Evolutionary conservation across 2,888 invertebrate species (phyloP), one percentile per base, ranked within the genome.

Genomic region (Bellardia pandia): DNA sequence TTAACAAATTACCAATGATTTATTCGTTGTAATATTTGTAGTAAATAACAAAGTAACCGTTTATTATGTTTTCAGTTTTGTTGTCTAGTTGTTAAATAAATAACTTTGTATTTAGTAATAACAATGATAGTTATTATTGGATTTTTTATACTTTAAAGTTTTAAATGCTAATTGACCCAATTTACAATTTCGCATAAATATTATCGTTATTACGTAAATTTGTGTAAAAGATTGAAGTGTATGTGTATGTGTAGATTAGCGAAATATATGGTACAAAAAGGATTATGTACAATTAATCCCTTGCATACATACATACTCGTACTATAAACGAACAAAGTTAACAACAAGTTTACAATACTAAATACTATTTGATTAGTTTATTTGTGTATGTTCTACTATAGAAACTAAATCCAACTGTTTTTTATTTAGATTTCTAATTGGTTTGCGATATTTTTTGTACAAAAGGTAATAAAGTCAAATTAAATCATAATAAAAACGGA

Each of bases 1-100:
- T 69, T 81, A 81, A 77, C 81, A 85, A 84, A 81, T 87, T 81
- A 77, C 40, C 48, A 81, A 74, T 81, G 84, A 84, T 81, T 87
- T 81, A 68, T 81, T 37, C 6, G 37, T 37, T 62, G 68, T 45
- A 16, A 66, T 53, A 23, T 62, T 64, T 60, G 77, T 33, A 5
- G 37, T 37, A 23, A 37, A 6, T 37, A 37, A 74, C 37, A 58
- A 74, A 81, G 11, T 81, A 85, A 81, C 80, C 69, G 81, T 81
- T 64, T 69, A 82, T 75, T 81, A 16, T 13, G 51, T 64, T 76
- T n/a, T 9, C 58, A 30, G 30, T 58, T 9, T 74, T 30, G 23
- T 45, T 45, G 42, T 74, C 16, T 45, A 33, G 58, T 68, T 56
- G 16, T 40, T 45, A 16, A 48, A 64, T 53, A 16, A 37, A 64